phyloP scores from a whole-genome alignment of 2,888 invertebrate species.

The Pristionchus japonicus region DNA sequence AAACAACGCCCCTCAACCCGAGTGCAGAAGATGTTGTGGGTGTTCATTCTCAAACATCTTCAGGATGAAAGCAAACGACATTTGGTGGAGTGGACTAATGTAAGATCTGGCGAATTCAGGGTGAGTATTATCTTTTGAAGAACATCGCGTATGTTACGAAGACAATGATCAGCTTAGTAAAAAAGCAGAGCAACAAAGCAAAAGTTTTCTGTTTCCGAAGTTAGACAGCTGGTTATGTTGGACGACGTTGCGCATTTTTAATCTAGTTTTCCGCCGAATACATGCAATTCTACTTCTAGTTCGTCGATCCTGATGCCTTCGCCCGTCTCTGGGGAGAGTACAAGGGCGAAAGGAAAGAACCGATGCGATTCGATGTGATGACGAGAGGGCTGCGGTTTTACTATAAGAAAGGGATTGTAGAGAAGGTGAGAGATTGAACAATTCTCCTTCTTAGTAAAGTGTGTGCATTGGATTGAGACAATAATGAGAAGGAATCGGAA shows the following conservation, averaged over 20 bases:
- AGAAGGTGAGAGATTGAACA: neutral
- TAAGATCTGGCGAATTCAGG: neutral
- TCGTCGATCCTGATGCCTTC: constrained; percentile 1
- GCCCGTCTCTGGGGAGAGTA: neutral
- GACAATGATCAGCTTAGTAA: too few relatives aligned
- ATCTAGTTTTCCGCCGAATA: too few relatives aligned
- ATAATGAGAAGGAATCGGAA: too few relatives aligned
- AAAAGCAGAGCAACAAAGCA: too few relatives aligned
- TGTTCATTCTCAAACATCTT: neutral
- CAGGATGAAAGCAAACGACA: neutral
- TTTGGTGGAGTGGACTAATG: constrained; percentile 5
- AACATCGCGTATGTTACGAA: too few relatives aligned
- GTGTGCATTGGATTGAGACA: too few relatives aligned
- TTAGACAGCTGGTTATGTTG: too few relatives aligned
- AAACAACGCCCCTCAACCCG: neutral
- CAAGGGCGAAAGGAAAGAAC: neutral
- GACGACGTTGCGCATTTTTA: too few relatives aligned
- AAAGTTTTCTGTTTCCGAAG: too few relatives aligned
- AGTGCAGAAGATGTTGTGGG: neutral
- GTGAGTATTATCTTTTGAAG: too few relatives aligned
- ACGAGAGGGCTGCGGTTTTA: constrained; percentile 17
- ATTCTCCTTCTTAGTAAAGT: too few relatives aligned
- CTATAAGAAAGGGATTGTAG: constrained; percentile 26
- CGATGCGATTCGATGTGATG: constrained; percentile 15
- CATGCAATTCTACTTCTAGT: too few relatives aligned